A percentile compares a stretch with the other conserved stretches of the same genome.
Evolutionary conservation across 2,113 vertebrate genomes (phyloP).

Genomic region (Semnornis frantzii): DNA sequence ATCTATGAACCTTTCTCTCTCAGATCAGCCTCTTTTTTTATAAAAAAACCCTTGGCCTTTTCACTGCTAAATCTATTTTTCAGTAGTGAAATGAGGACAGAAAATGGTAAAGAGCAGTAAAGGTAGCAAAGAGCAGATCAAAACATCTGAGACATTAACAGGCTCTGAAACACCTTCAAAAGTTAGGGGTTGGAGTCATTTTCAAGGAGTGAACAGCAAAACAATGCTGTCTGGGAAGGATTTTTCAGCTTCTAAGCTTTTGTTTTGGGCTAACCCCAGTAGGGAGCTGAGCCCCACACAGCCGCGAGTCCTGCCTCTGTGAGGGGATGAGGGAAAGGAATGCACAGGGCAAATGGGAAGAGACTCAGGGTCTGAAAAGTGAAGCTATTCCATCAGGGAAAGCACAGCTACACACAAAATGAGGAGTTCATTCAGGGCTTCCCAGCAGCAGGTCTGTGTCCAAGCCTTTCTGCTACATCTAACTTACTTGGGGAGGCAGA

Average conservation of each 20-base stretch:
- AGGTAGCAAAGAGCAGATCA: background rate
- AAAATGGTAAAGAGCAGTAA: background rate
- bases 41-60: background rate
- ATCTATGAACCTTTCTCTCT: background rate
- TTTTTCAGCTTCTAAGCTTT: background rate
- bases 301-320: accelerated
- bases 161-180: background rate
- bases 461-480: background rate
- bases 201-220: background rate
- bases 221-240: background rate
- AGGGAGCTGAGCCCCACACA: background rate
- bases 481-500: background rate
- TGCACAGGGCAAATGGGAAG: background rate
- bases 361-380: background rate
- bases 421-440: background rate
- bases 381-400: background rate
- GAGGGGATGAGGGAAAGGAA: background rate
- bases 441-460: background rate
- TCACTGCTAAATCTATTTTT: background rate
- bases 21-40: background rate
- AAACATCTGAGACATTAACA: background rate
- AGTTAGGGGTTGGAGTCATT: background rate
- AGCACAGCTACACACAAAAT: background rate
- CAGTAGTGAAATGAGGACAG: background rate
- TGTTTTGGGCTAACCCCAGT: background rate